A percentile compares a stretch with the other conserved stretches of the same genome.
Conservation (phyloP, 2,797 vertebrate genomes). For the Peromyscus aztecus region DNA sequence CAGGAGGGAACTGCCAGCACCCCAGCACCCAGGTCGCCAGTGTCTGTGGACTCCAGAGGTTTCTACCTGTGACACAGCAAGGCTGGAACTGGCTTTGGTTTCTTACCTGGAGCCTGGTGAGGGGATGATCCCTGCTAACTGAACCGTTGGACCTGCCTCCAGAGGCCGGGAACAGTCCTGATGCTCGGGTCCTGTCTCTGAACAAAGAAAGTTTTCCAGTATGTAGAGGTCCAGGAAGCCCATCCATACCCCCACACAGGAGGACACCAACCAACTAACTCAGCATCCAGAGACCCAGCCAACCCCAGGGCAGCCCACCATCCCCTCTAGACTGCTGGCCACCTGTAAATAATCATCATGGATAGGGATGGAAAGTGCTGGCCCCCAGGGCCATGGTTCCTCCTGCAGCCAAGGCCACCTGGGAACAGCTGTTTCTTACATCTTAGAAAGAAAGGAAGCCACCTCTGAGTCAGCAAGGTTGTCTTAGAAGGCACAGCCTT, state of each 20-base stretch:
- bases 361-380: accelerated
- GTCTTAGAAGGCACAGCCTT: accelerated
- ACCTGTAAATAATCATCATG: accelerated
- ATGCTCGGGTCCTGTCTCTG: neutral
- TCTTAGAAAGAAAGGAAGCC: no score
- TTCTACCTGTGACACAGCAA: accelerated
- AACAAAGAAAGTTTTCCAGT: neutral
- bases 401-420: neutral
- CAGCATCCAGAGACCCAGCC: no score
- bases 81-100: neutral
- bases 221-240: neutral
- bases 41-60: accelerated
- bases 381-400: accelerated
- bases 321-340: accelerated
- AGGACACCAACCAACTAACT: neutral
- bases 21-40: neutral
- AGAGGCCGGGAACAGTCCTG: neutral
- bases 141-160: neutral
- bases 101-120: neutral
- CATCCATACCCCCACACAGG: neutral
- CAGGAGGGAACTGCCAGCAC: accelerated
- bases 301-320: accelerated
- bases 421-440: accelerated
- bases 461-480: accelerated
- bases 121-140: no score